These are phyloP conservation scores for Enoplolaimus lenunculus DNA, from an alignment of 2,888 invertebrate genomes.

Conservation along the genomic window DNA sequence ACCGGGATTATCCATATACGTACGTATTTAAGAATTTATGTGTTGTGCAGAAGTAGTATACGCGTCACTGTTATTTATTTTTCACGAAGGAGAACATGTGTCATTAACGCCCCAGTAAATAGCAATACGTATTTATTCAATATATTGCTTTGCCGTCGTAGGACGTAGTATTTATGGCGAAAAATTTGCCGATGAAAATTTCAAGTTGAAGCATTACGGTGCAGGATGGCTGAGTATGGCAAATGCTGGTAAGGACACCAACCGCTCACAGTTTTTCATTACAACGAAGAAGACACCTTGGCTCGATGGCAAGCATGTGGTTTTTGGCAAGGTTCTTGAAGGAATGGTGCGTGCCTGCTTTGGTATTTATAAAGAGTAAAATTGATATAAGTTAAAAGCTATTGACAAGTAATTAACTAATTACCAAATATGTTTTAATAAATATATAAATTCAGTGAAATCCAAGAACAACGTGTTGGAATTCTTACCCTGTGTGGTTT, in stretches of 20 bases:
- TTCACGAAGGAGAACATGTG: too few species aligned
- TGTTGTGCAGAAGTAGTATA: too few species aligned
- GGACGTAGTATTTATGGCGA: conserved; percentile 35
- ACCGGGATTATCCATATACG: too few species aligned
- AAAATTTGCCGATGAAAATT: conserved; percentile 60
- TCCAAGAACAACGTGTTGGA: too few species aligned
- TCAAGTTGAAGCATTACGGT: conserved; percentile 60
- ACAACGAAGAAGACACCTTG: conserved; percentile 72
- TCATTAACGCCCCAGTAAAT: too few species aligned
- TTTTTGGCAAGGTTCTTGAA: conserved; percentile 56
- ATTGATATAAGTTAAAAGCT: too few species aligned
- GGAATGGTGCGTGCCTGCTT: conserved; percentile 28
- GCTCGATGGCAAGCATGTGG: conserved; percentile 73
- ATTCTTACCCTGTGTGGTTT: too few species aligned
- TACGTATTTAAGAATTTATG: too few species aligned
- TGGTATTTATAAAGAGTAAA: not conserved
- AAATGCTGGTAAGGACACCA: conserved; percentile 64
- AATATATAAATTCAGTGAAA: not conserved
- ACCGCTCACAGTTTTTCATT: conserved; percentile 86
- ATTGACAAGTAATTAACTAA: not conserved
- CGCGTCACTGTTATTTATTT: too few species aligned
- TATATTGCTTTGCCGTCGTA: not conserved
- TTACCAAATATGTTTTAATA: not conserved
- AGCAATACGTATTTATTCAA: too few species aligned
- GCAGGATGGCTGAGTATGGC: conserved; percentile 84